phyloP scores from a whole-genome alignment of 2,113 vertebrate species.

The Dipodomys spectabilis region DNA sequence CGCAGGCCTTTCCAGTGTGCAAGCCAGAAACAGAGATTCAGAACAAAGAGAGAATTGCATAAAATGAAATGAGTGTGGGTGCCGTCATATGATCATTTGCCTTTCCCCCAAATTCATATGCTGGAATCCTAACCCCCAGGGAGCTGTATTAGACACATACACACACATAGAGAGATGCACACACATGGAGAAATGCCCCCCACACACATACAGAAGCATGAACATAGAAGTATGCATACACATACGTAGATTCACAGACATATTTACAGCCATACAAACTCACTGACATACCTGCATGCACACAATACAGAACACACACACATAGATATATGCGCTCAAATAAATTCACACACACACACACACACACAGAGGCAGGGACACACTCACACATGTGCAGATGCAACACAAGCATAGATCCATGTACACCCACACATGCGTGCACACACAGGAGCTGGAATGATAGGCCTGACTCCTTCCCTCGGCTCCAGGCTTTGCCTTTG shows the following conservation, averaged over 20 bases:
- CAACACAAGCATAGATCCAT: background rate
- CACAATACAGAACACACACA: no score
- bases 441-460: background rate
- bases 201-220: background rate
- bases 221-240: background rate
- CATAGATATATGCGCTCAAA: background rate
- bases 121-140: background rate
- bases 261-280: no score
- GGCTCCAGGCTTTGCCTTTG: conserved; percentile 60
- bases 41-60: background rate
- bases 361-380: no score
- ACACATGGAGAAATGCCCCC: no score
- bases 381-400: background rate
- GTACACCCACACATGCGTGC: no score
- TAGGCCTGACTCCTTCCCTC: background rate
- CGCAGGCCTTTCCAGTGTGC: background rate
- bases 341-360: background rate
- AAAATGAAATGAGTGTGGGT: background rate
- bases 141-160: background rate
- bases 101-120: background rate
- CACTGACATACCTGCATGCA: no score
- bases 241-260: no score
- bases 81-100: background rate
- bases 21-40: background rate
- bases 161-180: background rate